These are phyloP conservation scores for Mixornis gularis DNA, from an alignment of 2,113 vertebrate genomes.

Conservation along the genomic window DNA sequence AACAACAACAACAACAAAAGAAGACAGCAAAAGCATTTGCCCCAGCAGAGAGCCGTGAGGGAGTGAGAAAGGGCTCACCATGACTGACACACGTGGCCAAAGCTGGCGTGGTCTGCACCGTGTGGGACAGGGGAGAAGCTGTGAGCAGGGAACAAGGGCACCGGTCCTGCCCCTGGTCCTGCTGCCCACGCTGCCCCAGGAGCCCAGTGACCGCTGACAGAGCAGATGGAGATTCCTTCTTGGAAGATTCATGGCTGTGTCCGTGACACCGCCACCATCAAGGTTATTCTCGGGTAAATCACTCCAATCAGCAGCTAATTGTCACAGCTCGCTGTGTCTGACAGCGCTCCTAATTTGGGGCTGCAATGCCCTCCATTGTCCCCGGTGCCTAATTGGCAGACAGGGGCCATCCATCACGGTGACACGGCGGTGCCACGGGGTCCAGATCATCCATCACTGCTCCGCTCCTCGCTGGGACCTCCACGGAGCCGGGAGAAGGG, in stretches of 20 bases:
- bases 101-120: fast-evolving
- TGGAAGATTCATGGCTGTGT: not conserved
- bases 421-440: not conserved
- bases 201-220: not conserved
- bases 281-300: not conserved
- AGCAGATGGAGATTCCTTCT: not conserved
- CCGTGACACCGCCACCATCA: not conserved
- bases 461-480: not conserved
- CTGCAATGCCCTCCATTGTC: not conserved
- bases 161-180: not conserved
- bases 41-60: not conserved
- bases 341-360: not conserved
- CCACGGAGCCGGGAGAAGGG: fast-evolving
- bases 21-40: not conserved
- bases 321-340: not conserved
- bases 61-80: not conserved
- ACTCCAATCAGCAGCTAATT: not conserved
- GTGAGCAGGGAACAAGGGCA: too few species aligned
- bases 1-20: too few species aligned
- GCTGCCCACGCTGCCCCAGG: not conserved
- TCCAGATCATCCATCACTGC: slow-evolving; percentile 3
- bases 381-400: slow-evolving; percentile 27
- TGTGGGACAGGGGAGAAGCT: not conserved
- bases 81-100: fast-evolving
- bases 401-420: slow-evolving; percentile 28